These are phyloP conservation scores for Cryptophagus acutangulus DNA, from an alignment of 2,888 invertebrate species.

Conservation along the genomic window DNA sequence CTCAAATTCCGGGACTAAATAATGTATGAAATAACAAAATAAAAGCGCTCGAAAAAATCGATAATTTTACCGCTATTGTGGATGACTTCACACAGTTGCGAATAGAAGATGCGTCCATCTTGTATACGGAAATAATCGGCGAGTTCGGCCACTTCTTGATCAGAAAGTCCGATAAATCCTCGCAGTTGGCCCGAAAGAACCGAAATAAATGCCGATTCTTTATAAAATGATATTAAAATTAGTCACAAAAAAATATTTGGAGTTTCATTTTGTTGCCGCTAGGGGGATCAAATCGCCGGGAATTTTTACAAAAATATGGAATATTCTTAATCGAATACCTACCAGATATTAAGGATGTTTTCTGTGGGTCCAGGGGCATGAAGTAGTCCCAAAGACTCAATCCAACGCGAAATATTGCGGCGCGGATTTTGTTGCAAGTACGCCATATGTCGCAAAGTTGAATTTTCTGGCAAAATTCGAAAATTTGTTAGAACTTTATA, in stretches of 20 bases:
- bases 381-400: conserved; percentile 69
- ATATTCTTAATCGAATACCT: conserved; percentile 19
- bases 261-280: conserved; percentile 6
- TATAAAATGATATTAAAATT: too few relatives aligned
- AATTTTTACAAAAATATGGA: background rate
- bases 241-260: conserved; percentile 8
- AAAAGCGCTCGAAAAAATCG: background rate
- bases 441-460: conserved; percentile 68
- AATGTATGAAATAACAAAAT: background rate
- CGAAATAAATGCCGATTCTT: conserved; percentile 70
- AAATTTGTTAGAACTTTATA: conserved; percentile 1
- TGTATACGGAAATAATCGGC: conserved; percentile 75
- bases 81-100: conserved; percentile 69
- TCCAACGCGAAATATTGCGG: conserved; percentile 66
- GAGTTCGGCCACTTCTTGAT: conserved; percentile 66
- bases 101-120: conserved; percentile 72
- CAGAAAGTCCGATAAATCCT: conserved; percentile 62
- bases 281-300: too few relatives aligned
- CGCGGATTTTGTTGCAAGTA: conserved; percentile 75
- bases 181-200: conserved; percentile 65
- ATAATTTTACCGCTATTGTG: conserved; percentile 57
- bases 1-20: conserved; percentile 49
- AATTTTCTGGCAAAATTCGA: conserved; percentile 44
- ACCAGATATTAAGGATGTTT: conserved; percentile 66
- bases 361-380: conserved; percentile 62